A percentile compares a stretch with the other conserved stretches of the same genome.
These are phyloP conservation scores for Spodoptera littoralis DNA, from an alignment of 2,888 invertebrate species.

Conservation along the genomic window DNA sequence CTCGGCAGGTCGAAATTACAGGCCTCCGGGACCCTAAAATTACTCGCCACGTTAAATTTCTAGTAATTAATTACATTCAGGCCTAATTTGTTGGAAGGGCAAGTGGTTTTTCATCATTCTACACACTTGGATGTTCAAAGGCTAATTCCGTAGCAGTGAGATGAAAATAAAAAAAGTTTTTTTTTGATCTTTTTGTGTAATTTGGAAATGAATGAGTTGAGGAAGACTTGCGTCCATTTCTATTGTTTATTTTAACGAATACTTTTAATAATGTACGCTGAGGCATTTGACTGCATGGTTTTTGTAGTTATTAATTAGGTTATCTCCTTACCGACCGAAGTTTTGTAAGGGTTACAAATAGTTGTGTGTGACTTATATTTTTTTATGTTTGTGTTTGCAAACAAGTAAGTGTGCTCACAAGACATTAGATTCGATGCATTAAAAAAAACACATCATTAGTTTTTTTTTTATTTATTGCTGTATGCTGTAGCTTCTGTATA, in stretches of 20 bases:
- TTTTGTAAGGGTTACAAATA: too few species aligned
- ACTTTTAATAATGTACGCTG: too few species aligned
- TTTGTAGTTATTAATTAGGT: too few species aligned
- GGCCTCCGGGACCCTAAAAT: constrained; percentile 13
- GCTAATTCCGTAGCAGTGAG: neutral
- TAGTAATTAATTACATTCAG: constrained; percentile 28
- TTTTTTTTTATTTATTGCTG: too few species aligned
- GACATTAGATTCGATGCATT: too few species aligned
- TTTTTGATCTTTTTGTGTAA: constrained; percentile 3
- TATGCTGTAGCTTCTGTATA: too few species aligned
- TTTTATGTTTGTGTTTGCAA: too few species aligned
- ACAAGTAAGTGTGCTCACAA: too few species aligned
- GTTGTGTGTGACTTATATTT: too few species aligned
- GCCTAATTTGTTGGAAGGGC: constrained; percentile 16
- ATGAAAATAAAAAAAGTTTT: constrained; percentile 1
- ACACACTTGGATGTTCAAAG: neutral
- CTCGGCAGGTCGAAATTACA: constrained; percentile 19
- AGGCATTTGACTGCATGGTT: too few species aligned
- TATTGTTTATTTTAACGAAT: neutral
- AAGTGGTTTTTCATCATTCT: constrained; percentile 21
- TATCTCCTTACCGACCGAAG: too few species aligned
- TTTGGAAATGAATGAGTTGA: neutral
- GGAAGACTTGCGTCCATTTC: neutral
- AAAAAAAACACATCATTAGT: too few species aligned
- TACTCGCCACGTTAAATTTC: constrained; percentile 16